Evolutionary conservation across 2,888 invertebrate genomes (phyloP), one percentile per base, ranked within the genome.

Genomic region (Agonopterix subpropinquella): DNA sequence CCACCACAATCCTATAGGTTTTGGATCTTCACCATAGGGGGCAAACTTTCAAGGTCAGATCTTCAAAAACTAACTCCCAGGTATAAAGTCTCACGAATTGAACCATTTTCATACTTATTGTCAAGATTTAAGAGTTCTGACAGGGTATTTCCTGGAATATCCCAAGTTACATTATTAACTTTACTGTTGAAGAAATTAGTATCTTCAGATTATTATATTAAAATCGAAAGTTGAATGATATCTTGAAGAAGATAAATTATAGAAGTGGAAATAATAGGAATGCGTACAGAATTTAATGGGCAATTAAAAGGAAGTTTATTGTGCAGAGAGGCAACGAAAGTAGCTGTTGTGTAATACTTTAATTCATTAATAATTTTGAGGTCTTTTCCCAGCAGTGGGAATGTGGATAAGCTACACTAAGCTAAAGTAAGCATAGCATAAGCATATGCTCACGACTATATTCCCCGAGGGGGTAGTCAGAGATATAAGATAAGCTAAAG

Each of bases 241-340:
- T 42, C 1, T 42, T 5, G 8, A 42, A n/a, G 39, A n/a, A n/a
- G 4, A n/a, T 39, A 39, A 39, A 39, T 39, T 39, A 39, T 42
- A 11, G 11, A 13, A n/a, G 13, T 36, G 7, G 18, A 5, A 41
- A n/a, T 42, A 62, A 64, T 56, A 65, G 56, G 61, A 54, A 58
- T 56, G 44, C 49, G 56, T 57, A 59, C 64, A 62, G 56, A 61
- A 57, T 67, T 69, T 71, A 66, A 72, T 69, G 55, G 57, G 50
- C 49, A 48, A 62, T 62, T 64, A 64, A 61, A 62, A 62, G 56
- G 57, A 55, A 53, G 58, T 61, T 67, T 65, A 67, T 58, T 59
- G 53, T 53, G 47, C 52, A 47, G 28, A 28, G 28, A 28, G 7
- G 28, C 5, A 28, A 28, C 51, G 53, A 11, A 41, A 44, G 39